These are phyloP conservation scores for Myathropa florea DNA, from an alignment of 2,888 invertebrate species.

Conservation along the genomic window DNA sequence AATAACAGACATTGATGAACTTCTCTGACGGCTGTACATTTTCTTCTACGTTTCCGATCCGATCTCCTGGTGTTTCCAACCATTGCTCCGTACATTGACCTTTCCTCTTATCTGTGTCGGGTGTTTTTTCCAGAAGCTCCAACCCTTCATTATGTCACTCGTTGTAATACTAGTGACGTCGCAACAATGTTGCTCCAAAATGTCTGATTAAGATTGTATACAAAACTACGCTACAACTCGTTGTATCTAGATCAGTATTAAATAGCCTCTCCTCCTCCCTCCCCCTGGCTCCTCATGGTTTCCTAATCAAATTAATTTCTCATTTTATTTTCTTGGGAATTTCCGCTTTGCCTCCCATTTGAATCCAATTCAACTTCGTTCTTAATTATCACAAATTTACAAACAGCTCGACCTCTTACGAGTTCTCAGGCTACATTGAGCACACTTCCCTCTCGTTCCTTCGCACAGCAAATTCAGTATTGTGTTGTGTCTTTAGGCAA, in stretches of 20 bases:
- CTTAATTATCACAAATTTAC: conserved; percentile 61
- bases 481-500: background rate
- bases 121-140: background rate
- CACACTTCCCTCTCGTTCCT: background rate
- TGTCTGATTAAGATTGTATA: background rate
- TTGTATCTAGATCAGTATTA: background rate
- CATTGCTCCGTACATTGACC: background rate
- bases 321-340: conserved; percentile 51
- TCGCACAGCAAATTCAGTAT: background rate
- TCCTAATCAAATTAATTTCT: conserved; percentile 21
- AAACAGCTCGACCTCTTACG: conserved; percentile 44
- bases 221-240: background rate
- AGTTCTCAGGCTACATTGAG: conserved; percentile 39
- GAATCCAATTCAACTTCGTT: conserved; percentile 31
- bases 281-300: background rate
- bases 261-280: background rate
- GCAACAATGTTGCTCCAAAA: background rate
- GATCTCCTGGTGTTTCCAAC: background rate
- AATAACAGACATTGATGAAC: too few relatives aligned
- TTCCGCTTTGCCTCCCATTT: conserved; percentile 42
- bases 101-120: background rate
- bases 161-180: background rate
- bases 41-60: too few relatives aligned
- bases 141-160: background rate
- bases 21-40: too few relatives aligned